Evolutionary conservation across 2,113 vertebrate genomes (phyloP).

Genomic region (Mixornis gularis): DNA sequence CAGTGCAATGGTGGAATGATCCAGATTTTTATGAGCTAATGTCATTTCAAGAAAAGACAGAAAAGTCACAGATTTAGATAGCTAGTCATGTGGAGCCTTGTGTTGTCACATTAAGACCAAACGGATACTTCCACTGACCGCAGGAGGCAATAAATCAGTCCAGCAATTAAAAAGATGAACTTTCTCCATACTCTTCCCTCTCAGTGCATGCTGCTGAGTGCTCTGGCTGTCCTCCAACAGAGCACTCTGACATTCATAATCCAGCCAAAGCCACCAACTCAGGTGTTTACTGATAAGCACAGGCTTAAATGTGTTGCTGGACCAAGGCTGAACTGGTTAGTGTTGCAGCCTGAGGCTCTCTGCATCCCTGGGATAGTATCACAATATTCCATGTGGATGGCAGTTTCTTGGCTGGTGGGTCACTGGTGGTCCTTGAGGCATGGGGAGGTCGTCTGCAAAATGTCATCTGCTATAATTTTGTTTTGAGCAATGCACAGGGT

Average conservation of each 20-base stretch:
- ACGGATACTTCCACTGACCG: neutral
- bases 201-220: neutral
- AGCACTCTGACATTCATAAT: neutral
- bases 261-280: neutral
- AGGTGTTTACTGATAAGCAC: neutral
- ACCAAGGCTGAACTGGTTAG: neutral
- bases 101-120: neutral
- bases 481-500: neutral
- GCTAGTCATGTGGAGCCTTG: neutral
- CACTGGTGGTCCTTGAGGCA: neutral
- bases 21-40: neutral
- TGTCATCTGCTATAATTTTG: neutral
- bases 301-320: neutral
- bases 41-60: neutral
- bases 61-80: neutral
- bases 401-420: neutral
- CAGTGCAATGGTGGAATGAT: neutral
- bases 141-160: neutral
- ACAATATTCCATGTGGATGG: rapidly evolving
- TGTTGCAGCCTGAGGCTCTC: neutral
- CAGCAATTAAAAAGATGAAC: neutral
- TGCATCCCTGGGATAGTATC: neutral
- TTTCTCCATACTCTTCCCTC: neutral
- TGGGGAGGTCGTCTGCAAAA: neutral
- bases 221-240: neutral